These are phyloP conservation scores for Ploceus nigricollis DNA, from an alignment of 2,113 vertebrate genomes.

Conservation along the genomic window DNA sequence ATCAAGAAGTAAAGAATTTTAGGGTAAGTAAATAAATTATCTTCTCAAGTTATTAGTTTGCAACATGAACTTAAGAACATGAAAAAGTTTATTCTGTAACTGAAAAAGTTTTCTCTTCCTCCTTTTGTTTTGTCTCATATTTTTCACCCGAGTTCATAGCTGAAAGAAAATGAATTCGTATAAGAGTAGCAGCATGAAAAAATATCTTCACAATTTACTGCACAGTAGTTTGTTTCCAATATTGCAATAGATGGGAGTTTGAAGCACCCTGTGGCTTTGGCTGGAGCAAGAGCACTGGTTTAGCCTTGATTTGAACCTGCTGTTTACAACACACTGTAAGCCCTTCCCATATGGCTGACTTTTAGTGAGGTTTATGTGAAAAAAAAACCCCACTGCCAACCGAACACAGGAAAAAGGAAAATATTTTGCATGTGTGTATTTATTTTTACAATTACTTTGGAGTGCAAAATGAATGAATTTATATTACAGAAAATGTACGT, in stretches of 20 bases:
- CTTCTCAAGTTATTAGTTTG: not conserved
- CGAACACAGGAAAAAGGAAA: not conserved
- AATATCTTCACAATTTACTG: not conserved
- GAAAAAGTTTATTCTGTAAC: not conserved
- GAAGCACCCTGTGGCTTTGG: conserved; percentile 58
- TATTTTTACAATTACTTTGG: not conserved
- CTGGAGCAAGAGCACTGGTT: conserved; percentile 38
- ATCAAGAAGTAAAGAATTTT: not conserved
- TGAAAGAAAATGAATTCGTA: not conserved
- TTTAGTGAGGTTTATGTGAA: conserved; percentile 4
- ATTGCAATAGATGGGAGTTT: conserved; percentile 31
- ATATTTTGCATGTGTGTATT: not conserved
- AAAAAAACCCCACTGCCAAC: not conserved
- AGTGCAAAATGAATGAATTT: not conserved
- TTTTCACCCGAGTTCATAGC: not conserved
- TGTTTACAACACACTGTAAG: conserved; percentile 56
- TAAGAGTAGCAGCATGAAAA: not conserved
- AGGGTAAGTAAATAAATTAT: not conserved
- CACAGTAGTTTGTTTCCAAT: conserved; percentile 48
- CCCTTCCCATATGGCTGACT: conserved; percentile 18
- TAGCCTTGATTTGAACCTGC: conserved; percentile 67
- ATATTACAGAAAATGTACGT: not conserved
- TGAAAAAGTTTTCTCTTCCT: not conserved
- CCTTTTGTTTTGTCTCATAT: not conserved
- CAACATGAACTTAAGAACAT: not conserved